Evolutionary conservation across 2,888 invertebrate species (phyloP).

Genomic region (Prosopocoilus inquinatus): DNA sequence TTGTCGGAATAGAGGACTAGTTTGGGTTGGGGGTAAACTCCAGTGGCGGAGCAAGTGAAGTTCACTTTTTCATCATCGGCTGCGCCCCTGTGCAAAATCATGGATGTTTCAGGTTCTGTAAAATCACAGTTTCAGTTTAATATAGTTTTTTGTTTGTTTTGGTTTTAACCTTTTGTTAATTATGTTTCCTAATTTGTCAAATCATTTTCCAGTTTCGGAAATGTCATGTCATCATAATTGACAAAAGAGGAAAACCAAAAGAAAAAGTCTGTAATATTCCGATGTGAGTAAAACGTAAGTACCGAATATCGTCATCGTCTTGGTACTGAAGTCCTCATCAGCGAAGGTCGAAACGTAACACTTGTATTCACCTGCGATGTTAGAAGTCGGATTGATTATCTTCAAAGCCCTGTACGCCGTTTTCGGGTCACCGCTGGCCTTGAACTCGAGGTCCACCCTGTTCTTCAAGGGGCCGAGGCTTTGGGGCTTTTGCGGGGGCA

Average conservation of each 20-base stretch:
- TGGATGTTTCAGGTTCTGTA: conserved; percentile 45
- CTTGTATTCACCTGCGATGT: conserved; percentile 70
- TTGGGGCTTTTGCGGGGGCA: conserved; percentile 66
- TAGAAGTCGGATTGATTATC: conserved; percentile 65
- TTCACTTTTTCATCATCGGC: conserved; percentile 45
- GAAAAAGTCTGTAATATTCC: background rate
- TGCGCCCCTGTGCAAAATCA: conserved; percentile 37
- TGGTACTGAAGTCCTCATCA: conserved; percentile 64
- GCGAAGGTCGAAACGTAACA: conserved; percentile 70
- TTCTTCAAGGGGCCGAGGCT: conserved; percentile 59
- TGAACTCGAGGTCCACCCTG: conserved; percentile 63
- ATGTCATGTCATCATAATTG: too few species aligned
- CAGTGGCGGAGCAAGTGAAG: conserved; percentile 49
- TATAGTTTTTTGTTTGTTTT: too few species aligned
- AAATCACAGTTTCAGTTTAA: conserved; percentile 8
- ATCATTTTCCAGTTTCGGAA: too few species aligned
- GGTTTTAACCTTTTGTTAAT: background rate
- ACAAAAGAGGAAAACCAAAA: too few species aligned
- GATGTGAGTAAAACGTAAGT: conserved; percentile 27
- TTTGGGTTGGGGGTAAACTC: conserved; percentile 49
- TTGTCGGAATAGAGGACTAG: conserved; percentile 45
- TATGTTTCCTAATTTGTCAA: too few species aligned
- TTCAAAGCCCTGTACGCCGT: conserved; percentile 70
- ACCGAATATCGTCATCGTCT: conserved; percentile 69
- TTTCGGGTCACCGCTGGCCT: conserved; percentile 64